Evolutionary conservation across 2,113 vertebrate species (phyloP).

Genomic region (Galemys pyrenaicus): DNA sequence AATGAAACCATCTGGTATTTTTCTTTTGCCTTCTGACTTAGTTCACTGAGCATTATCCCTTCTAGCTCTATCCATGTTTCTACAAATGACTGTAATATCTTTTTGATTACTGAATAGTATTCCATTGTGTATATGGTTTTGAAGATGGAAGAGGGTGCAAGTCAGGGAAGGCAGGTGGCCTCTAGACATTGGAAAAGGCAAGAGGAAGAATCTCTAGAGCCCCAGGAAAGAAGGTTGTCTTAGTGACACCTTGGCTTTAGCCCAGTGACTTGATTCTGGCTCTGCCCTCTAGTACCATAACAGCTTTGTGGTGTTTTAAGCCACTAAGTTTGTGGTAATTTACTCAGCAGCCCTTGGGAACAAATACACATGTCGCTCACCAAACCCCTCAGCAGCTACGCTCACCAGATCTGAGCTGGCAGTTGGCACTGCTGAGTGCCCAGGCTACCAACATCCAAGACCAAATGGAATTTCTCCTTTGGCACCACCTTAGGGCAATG

Average conservation of each 20-base stretch:
- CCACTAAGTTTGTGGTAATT: background rate
- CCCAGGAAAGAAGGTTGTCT: background rate
- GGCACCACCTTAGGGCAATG: too few species aligned
- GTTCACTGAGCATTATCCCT: too few species aligned
- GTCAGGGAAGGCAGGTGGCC: background rate
- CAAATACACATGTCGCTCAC: background rate
- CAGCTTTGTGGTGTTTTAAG: background rate
- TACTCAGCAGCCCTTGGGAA: background rate
- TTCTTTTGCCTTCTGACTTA: too few species aligned
- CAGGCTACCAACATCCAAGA: background rate
- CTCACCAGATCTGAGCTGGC: background rate
- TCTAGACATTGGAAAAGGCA: background rate
- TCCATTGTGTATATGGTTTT: too few species aligned
- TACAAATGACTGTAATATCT: too few species aligned
- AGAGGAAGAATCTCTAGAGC: background rate
- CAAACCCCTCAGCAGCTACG: background rate
- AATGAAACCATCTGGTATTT: too few species aligned
- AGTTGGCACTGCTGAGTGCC: background rate
- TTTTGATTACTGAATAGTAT: too few species aligned
- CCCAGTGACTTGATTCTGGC: background rate
- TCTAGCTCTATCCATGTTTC: too few species aligned
- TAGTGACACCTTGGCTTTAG: background rate
- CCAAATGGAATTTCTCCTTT: background rate
- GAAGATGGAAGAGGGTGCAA: background rate
- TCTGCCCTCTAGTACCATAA: background rate